A percentile compares a stretch with the other conserved stretches of the same genome.
Evolutionary conservation across 2,797 vertebrate species (phyloP).

Genomic region (Falco rusticolus): DNA sequence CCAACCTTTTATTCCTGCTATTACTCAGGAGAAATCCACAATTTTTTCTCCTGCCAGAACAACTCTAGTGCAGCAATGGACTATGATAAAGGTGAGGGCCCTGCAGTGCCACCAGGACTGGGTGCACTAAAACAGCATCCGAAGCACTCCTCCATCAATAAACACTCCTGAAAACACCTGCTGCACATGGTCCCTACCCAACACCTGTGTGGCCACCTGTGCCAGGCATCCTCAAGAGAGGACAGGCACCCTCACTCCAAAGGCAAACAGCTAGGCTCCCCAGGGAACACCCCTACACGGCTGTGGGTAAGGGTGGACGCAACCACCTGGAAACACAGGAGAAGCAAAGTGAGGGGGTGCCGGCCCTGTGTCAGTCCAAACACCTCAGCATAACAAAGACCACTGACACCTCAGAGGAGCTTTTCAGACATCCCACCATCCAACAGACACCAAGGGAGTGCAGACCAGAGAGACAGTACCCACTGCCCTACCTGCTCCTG

Average conservation of each 20-base stretch:
- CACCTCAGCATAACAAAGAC: not conserved
- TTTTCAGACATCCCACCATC: not conserved
- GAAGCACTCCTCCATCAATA: fast-evolving
- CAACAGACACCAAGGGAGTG: fast-evolving
- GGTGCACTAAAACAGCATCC: fast-evolving
- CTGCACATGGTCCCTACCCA: not conserved
- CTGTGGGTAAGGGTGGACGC: fast-evolving
- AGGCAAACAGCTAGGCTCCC: not conserved
- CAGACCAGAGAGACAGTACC: not conserved
- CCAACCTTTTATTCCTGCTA: not conserved
- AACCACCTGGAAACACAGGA: not conserved
- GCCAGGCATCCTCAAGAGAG: not conserved
- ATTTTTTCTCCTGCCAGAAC: not conserved
- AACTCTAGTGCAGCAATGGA: fast-evolving
- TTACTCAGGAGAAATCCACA: not conserved
- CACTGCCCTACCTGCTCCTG: fast-evolving
- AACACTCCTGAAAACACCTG: fast-evolving
- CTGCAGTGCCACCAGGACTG: fast-evolving
- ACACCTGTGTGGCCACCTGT: fast-evolving
- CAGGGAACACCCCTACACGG: fast-evolving
- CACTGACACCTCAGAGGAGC: not conserved
- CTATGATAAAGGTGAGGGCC: not conserved
- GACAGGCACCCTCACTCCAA: fast-evolving
- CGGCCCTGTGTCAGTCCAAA: fast-evolving
- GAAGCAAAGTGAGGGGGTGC: not conserved